These are phyloP conservation scores for Caerostris extrusa DNA, from an alignment of 1,140 invertebrate genomes.

Conservation along the genomic window DNA sequence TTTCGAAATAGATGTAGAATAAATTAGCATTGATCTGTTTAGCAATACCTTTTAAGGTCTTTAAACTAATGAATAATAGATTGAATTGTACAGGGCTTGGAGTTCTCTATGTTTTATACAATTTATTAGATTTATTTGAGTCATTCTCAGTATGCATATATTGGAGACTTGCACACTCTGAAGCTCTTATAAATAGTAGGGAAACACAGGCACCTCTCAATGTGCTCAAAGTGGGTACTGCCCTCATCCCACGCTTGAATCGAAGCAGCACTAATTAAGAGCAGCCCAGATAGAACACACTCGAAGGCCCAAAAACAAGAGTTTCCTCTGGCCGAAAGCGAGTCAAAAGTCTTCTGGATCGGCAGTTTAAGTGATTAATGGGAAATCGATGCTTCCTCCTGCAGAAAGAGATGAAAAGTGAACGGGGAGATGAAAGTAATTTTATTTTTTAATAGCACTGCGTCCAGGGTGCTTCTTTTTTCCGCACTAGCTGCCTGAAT, in stretches of 20 bases:
- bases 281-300: conserved; percentile 3
- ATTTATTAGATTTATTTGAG: too few species aligned
- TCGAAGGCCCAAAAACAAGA: conserved; percentile 40
- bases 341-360: conserved; percentile 49
- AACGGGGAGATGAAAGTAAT: conserved; percentile 45
- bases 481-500: neutral
- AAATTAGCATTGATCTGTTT: too few species aligned
- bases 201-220: too few species aligned
- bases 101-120: too few species aligned
- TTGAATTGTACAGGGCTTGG: too few species aligned
- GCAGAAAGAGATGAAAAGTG: conserved; percentile 55
- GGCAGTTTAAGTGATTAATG: conserved; percentile 69
- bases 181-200: too few species aligned
- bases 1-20: too few species aligned
- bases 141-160: too few species aligned
- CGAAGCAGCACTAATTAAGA: conserved; percentile 44
- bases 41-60: too few species aligned
- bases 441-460: neutral
- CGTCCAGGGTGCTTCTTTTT: neutral
- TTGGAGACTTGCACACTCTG: too few species aligned
- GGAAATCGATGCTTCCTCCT: conserved; percentile 51
- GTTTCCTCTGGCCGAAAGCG: neutral
- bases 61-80: too few species aligned
- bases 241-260: neutral
- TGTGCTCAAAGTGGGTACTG: too few species aligned